Evolutionary conservation across 2,797 vertebrate genomes (phyloP).

Genomic region (Lycodopsis pacificus): DNA sequence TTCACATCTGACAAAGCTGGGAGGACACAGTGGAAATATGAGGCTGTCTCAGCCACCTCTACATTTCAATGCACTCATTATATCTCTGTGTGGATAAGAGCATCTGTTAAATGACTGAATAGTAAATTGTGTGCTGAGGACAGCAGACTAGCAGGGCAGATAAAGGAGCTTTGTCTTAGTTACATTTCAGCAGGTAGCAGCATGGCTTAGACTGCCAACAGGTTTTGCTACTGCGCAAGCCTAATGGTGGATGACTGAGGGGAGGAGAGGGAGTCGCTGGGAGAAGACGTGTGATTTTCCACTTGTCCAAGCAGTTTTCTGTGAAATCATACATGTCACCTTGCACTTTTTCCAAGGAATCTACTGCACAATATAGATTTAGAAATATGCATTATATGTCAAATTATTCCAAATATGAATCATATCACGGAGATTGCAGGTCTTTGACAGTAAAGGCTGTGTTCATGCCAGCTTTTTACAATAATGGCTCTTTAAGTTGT

Average conservation of each 20-base stretch:
- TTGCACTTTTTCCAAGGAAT: slow-evolving; percentile 32
- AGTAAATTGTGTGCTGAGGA: slow-evolving; percentile 77
- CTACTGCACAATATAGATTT: not conserved
- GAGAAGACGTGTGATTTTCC: slow-evolving; percentile 78
- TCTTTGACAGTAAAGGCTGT: slow-evolving; percentile 8
- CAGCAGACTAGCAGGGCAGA: slow-evolving; percentile 75
- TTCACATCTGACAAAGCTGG: slow-evolving; percentile 77
- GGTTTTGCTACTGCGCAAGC: slow-evolving; percentile 78
- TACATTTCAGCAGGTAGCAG: slow-evolving; percentile 79
- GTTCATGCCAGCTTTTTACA: not conserved
- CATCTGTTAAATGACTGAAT: slow-evolving; percentile 79
- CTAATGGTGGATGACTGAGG: slow-evolving; percentile 82
- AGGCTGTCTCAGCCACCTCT: slow-evolving; percentile 48
- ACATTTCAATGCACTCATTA: slow-evolving; percentile 74
- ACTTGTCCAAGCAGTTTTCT: slow-evolving; percentile 78
- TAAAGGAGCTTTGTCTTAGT: slow-evolving; percentile 82
- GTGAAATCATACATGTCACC: slow-evolving; percentile 54
- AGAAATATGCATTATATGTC: slow-evolving; percentile 30
- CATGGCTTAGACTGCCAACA: slow-evolving; percentile 78
- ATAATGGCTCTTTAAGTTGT: not conserved
- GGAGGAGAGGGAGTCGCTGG: slow-evolving; percentile 70
- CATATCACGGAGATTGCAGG: not conserved
- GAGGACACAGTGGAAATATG: slow-evolving; percentile 66
- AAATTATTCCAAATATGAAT: slow-evolving; percentile 23
- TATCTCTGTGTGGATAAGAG: slow-evolving; percentile 73